Conservation (phyloP, 2,113 vertebrate species). For the Neogobius melanostomus region DNA sequence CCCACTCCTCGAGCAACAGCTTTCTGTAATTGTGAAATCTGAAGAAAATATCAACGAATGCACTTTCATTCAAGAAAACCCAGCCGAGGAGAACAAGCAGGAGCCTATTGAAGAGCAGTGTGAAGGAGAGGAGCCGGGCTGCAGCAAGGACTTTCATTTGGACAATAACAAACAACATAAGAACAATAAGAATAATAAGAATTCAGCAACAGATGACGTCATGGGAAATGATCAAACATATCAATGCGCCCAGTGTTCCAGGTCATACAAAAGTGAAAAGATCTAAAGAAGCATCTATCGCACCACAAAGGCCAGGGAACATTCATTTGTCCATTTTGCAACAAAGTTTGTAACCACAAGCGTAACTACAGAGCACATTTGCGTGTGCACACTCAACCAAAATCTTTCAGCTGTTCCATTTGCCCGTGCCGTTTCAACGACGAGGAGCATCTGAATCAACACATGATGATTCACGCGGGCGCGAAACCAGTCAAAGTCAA, state of each 20-base stretch:
- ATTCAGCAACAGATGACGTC: background rate
- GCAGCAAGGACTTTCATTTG: background rate
- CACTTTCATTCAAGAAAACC: too few relatives aligned
- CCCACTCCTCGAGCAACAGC: background rate
- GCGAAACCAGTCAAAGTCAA: background rate
- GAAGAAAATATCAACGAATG: too few relatives aligned
- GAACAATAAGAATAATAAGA: background rate
- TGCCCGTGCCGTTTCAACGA: background rate
- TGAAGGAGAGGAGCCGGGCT: conserved; percentile 1
- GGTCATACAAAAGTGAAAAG: background rate
- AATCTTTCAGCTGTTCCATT: background rate
- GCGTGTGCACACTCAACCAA: background rate
- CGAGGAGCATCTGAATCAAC: background rate
- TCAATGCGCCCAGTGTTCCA: background rate
- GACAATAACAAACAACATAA: background rate
- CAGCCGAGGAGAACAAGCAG: background rate
- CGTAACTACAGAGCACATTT: background rate
- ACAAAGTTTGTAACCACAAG: background rate
- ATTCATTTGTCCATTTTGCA: background rate
- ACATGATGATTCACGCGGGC: background rate
- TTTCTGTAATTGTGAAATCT: background rate
- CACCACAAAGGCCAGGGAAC: background rate
- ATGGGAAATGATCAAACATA: background rate
- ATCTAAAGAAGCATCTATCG: background rate
- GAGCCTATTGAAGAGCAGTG: background rate